A percentile compares a stretch with the other conserved stretches of the same genome.
Conservation (phyloP, 1,140 invertebrate species). For the Drosophila funebris region DNA sequence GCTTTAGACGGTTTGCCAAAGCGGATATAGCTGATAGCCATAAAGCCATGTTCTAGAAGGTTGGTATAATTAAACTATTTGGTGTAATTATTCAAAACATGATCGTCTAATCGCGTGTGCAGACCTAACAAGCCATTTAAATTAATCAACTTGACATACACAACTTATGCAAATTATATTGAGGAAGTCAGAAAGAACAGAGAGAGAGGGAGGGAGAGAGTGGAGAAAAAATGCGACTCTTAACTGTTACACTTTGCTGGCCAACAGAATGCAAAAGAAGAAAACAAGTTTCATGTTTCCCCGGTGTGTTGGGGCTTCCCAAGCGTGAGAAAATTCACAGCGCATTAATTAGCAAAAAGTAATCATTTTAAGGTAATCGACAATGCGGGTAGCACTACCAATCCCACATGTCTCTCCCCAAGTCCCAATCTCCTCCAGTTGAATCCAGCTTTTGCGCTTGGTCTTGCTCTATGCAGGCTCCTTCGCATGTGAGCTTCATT, state of each 20-base stretch:
- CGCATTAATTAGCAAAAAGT: constrained; percentile 70
- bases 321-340: constrained; percentile 79
- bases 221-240: constrained; percentile 2
- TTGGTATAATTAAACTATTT: constrained; percentile 38
- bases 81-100: constrained; percentile 52
- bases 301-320: constrained; percentile 6
- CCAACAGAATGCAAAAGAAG: constrained; percentile 9
- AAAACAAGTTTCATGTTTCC: constrained; percentile 49
- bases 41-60: constrained; percentile 17
- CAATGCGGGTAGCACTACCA: constrained; percentile 37
- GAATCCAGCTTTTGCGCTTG: neutral
- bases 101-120: constrained; percentile 28
- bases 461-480: neutral
- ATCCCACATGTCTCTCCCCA: neutral
- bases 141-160: constrained; percentile 60
- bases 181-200: constrained; percentile 62
- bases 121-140: constrained; percentile 32
- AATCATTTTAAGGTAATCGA: constrained; percentile 68
- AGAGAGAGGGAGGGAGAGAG: too few relatives aligned
- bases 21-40: constrained; percentile 13
- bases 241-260: constrained; percentile 60
- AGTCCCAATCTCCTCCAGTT: neutral
- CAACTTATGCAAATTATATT: constrained; percentile 72
- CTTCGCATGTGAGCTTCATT: constrained; percentile 46
- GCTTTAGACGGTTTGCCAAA: constrained; percentile 13